Base-by-base conservation (phyloP, 2,797 vertebrate genomes). In the Ctenopoma multispine region DNA sequence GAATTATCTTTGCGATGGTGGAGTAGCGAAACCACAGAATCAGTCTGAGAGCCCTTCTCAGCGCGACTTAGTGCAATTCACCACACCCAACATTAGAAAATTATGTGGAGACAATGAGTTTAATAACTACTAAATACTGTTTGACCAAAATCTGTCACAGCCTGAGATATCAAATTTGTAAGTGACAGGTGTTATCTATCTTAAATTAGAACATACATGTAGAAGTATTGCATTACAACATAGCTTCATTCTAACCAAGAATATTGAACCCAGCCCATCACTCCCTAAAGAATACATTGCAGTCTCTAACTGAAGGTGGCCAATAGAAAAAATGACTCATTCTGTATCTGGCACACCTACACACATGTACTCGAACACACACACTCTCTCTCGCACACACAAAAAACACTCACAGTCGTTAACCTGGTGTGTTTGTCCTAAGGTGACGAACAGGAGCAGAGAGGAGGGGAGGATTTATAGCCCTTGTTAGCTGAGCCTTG, bases 401-500 rank as follows among this genome's bases (percentile, higher is more conserved):
- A 46, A 41, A n/a, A 15, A 18, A 54, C 51, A 50, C 27, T 60
- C 50, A 54, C 10, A 10, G 27, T 69, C 24, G 8, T 66, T 77
- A 67, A 78, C 65, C 67, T 4, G 9, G 48, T 49, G 48, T 67
- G 51, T 49, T 65, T 68, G 65, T 78, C 80, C 69, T 58, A 40
- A 64, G 62, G 67, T 83, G 78, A 79, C 72, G 78, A 84, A 82
- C 84, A 86, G 72, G 74, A 86, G 79, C 63, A 61, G 73, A 69
- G 73, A 53, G 60, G 73, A 72, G 70, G 77, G 59, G 63, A 78
- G 75, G 87, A 92, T 92, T 89, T 86, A 90, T 89, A 74, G 82
- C 75, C 77, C 90, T 92, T 91, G 84, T 91, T 92, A 90, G 82
- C 85, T 11, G 41, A 81, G 85, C 63, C 59, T 75, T 89, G 86